Conservation (phyloP, 2,888 invertebrate species). For the Dolichomitus sp. region DNA sequence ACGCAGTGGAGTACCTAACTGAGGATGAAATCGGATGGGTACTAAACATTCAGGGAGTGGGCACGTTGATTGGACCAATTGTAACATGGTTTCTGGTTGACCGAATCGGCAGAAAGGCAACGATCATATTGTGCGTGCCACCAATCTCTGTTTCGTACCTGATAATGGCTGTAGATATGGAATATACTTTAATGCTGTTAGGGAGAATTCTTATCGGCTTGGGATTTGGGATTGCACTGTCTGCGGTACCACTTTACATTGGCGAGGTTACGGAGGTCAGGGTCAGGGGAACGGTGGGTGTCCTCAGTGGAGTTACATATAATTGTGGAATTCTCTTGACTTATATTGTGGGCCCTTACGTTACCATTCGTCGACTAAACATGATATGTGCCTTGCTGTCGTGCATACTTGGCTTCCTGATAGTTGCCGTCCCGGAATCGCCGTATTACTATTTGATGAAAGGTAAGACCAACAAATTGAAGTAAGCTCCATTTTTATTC, state of each 20-base stretch:
- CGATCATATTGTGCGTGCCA: not conserved
- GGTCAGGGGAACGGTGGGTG: constrained; percentile 30
- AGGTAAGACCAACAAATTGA: constrained; percentile 25
- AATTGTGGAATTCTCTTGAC: constrained; percentile 16
- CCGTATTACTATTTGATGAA: constrained; percentile 41
- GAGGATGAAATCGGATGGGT: constrained; percentile 29
- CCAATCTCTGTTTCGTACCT: constrained; percentile 25
- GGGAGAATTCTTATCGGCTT: constrained; percentile 39
- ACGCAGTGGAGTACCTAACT: not conserved
- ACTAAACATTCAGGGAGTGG: constrained; percentile 25
- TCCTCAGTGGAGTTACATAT: not conserved
- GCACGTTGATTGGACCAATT: constrained; percentile 28
- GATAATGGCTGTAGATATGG: constrained; percentile 19
- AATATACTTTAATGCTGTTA: constrained; percentile 28
- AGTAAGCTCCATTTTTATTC: too few species aligned
- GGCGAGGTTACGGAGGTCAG: constrained; percentile 46
- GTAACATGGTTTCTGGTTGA: constrained; percentile 35
- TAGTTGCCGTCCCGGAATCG: constrained; percentile 36
- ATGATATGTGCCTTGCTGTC: constrained; percentile 5
- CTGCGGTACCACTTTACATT: constrained; percentile 40
- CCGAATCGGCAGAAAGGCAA: constrained; percentile 39
- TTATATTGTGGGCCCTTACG: constrained; percentile 23
- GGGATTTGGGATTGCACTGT: not conserved
- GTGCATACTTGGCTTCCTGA: not conserved
- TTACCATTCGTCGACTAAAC: constrained; percentile 1